Conservation (phyloP, 2,113 vertebrate species). For the Toxostoma redivivum region DNA sequence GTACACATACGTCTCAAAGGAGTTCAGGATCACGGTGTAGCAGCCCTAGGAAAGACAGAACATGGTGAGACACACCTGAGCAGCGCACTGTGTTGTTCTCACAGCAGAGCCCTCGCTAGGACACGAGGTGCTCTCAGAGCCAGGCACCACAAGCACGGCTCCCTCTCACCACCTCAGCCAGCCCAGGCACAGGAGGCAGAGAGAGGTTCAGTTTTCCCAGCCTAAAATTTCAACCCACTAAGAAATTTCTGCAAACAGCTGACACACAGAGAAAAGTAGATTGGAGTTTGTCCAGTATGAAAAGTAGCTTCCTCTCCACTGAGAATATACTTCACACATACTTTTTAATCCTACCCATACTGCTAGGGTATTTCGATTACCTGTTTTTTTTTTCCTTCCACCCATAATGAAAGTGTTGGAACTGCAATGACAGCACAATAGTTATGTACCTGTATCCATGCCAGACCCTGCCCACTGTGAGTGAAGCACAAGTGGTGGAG, state of each 20-base stretch:
- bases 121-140: too few relatives aligned
- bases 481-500: not conserved
- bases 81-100: fast-evolving
- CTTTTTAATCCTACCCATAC: not conserved
- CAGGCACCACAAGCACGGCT: not conserved
- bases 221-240: not conserved
- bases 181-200: not conserved
- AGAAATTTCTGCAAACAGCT: not conserved
- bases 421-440: not conserved
- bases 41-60: slow-evolving; percentile 78
- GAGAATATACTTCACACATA: not conserved
- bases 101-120: not conserved
- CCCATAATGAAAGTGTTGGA: not conserved
- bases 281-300: not conserved
- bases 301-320: not conserved
- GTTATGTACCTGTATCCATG: not conserved
- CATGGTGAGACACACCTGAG: not conserved
- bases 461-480: not conserved
- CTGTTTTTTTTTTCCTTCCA: not conserved
- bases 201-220: not conserved
- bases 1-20: slow-evolving; percentile 90
- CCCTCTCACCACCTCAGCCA: not conserved
- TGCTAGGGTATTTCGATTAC: not conserved
- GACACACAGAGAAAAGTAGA: not conserved
- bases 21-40: slow-evolving; percentile 87